Percentiles rank a stretch among this genome's conserved stretches.
Evolutionary conservation across 37 sponge, comb jelly and placozoan species (phyloP).

Genomic region (Haliclona indistincta): DNA sequence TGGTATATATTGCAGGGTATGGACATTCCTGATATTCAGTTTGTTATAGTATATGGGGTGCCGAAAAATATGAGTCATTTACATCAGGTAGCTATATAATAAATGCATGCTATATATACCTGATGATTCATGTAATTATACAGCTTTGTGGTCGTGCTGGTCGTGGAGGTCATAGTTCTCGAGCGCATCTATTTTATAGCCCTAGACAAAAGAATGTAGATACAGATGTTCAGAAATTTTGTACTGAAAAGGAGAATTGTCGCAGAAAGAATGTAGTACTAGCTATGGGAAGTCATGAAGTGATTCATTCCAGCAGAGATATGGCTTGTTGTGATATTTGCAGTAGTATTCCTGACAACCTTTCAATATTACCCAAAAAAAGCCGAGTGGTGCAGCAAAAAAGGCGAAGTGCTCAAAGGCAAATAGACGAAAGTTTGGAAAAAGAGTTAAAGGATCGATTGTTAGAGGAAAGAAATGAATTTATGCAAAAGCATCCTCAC

Average conservation of each 20-base stretch:
- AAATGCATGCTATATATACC: neutral
- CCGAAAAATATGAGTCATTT: neutral
- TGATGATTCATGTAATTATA: neutral
- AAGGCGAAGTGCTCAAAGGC: no score
- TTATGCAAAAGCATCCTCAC: neutral
- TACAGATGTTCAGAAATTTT: neutral
- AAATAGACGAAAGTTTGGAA: neutral
- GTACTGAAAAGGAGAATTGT: constrained; percentile 1
- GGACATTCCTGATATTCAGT: neutral
- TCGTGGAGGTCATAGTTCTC: neutral
- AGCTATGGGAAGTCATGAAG: neutral
- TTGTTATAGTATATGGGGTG: neutral
- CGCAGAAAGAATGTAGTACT: neutral
- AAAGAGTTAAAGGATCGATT: no score
- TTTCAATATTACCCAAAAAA: neutral
- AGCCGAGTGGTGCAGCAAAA: neutral
- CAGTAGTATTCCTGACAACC: neutral
- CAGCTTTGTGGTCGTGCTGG: constrained; percentile 21
- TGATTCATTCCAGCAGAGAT: neutral
- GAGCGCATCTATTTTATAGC: constrained; percentile 10
- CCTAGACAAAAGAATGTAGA: neutral
- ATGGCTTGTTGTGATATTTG: constrained; percentile 4
- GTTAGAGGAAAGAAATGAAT: neutral
- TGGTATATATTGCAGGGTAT: neutral
- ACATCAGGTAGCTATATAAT: neutral